Evolutionary conservation across 2,888 invertebrate species (phyloP).

Genomic region (Carcina quercana): DNA sequence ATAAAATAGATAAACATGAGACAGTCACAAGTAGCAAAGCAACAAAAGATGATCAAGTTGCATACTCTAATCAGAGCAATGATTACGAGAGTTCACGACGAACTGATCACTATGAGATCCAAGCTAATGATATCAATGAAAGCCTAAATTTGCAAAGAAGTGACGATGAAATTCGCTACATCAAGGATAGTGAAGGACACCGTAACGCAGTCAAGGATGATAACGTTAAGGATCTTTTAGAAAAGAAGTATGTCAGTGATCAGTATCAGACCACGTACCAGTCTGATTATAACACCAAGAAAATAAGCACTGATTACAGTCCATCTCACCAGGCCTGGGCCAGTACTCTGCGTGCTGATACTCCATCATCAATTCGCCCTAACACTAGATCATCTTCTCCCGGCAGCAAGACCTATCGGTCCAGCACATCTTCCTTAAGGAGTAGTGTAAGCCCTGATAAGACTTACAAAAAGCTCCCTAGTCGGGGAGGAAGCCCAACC

Average conservation of each 20-base stretch:
- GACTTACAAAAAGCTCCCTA: slow-evolving; percentile 38
- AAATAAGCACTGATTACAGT: slow-evolving; percentile 78
- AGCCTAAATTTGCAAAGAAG: slow-evolving; percentile 19
- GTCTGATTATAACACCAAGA: slow-evolving; percentile 70
- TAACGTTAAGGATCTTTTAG: slow-evolving; percentile 36
- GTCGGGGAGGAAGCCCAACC: slow-evolving; percentile 47
- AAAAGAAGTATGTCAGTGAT: slow-evolving; percentile 43
- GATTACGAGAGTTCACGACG: slow-evolving; percentile 20
- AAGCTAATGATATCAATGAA: slow-evolving; percentile 19
- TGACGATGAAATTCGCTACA: slow-evolving; percentile 26
- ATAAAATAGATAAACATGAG: not conserved
- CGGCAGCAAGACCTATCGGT: slow-evolving; percentile 66
- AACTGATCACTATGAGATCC: slow-evolving; percentile 21
- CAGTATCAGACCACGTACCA: slow-evolving; percentile 77
- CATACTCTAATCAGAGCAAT: slow-evolving; percentile 17
- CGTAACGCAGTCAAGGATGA: slow-evolving; percentile 32
- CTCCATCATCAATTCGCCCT: slow-evolving; percentile 68
- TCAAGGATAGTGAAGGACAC: slow-evolving; percentile 29
- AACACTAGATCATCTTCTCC: slow-evolving; percentile 72
- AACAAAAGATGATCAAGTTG: slow-evolving; percentile 13
- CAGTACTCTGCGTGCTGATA: slow-evolving; percentile 79
- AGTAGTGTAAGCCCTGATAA: slow-evolving; percentile 71
- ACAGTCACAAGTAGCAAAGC: not conserved
- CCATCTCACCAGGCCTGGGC: slow-evolving; percentile 86
- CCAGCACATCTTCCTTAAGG: slow-evolving; percentile 68